These are phyloP conservation scores for Adela reaumurella DNA, from an alignment of 2,888 invertebrate species.

Conservation along the genomic window DNA sequence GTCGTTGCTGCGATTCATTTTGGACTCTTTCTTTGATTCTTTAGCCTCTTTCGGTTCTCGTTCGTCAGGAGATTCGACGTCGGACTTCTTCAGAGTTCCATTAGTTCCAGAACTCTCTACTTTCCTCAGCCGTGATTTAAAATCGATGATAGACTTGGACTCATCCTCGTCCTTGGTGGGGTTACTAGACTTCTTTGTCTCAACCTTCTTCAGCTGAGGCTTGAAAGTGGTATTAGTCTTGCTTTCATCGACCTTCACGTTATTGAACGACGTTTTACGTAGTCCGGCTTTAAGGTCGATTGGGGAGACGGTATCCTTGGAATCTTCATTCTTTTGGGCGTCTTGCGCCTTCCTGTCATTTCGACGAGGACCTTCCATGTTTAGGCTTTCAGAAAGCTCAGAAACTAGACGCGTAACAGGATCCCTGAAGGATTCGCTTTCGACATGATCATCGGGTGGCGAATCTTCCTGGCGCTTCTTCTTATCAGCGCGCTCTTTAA, in stretches of 20 bases:
- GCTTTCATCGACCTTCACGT: slow-evolving; percentile 20
- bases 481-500: slow-evolving; percentile 72
- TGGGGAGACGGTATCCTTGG: slow-evolving; percentile 28
- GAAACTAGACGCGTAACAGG: slow-evolving; percentile 78
- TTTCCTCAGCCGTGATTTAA: slow-evolving; percentile 79
- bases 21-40: slow-evolving; percentile 20
- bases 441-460: slow-evolving; percentile 20
- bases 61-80: slow-evolving; percentile 24
- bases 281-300: slow-evolving; percentile 50
- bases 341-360: slow-evolving; percentile 19
- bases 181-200: slow-evolving; percentile 56
- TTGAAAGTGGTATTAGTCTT: slow-evolving; percentile 51
- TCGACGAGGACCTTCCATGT: slow-evolving; percentile 56
- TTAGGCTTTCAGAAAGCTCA: slow-evolving; percentile 81
- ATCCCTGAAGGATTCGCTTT: slow-evolving; percentile 51
- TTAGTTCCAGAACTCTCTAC: slow-evolving; percentile 59
- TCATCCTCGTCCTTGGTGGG: slow-evolving; percentile 54
- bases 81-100: slow-evolving; percentile 28
- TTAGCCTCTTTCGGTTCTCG: slow-evolving; percentile 22
- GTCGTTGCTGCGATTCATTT: slow-evolving; percentile 26
- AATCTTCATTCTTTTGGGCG: slow-evolving; percentile 15
- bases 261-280: slow-evolving; percentile 34
- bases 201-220: slow-evolving; percentile 72
- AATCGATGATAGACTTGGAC: slow-evolving; percentile 69
- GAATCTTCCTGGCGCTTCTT: slow-evolving; percentile 55